A percentile compares a stretch with the other conserved stretches of the same genome.
Conservation (phyloP, 2,888 invertebrate species). For the Apamea monoglypha region DNA sequence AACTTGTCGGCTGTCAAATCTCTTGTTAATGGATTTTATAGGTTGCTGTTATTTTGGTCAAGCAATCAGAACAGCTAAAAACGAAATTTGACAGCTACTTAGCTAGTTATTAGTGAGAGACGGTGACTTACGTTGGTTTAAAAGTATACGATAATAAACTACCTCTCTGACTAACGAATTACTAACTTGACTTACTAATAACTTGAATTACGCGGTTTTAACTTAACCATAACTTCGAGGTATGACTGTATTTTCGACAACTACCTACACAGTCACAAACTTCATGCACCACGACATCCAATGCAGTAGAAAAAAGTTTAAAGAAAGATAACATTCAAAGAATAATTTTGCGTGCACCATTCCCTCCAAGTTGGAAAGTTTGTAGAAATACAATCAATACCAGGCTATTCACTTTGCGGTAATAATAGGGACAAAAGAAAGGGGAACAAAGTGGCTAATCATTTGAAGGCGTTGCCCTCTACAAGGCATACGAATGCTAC, state of each 20-base stretch:
- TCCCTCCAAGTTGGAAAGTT: conserved; percentile 39
- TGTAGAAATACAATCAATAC: conserved; percentile 59
- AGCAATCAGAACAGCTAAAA: neutral
- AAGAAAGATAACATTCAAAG: conserved; percentile 24
- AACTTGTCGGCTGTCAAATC: neutral
- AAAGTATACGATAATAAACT: neutral
- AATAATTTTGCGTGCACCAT: conserved; percentile 47
- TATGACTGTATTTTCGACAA: conserved; percentile 51
- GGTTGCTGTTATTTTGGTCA: neutral
- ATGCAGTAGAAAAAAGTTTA: conserved; percentile 37
- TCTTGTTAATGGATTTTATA: neutral
- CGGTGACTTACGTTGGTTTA: neutral
- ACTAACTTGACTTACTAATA: neutral
- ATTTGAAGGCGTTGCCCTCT: conserved; percentile 56
- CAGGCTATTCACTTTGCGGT: conserved; percentile 36
- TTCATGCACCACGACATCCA: conserved; percentile 49
- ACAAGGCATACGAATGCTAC: conserved; percentile 49
- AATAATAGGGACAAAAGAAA: conserved; percentile 48
- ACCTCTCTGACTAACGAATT: neutral
- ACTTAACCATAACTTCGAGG: conserved; percentile 35
- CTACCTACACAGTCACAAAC: conserved; percentile 33
- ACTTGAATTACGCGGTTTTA: neutral
- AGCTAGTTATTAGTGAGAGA: neutral
- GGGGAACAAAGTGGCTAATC: conserved; percentile 51
- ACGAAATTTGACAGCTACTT: neutral